Evolutionary conservation across 2,888 invertebrate species (phyloP), one percentile per base, ranked within the genome.

Genomic region (Platycheirus rosarum): DNA sequence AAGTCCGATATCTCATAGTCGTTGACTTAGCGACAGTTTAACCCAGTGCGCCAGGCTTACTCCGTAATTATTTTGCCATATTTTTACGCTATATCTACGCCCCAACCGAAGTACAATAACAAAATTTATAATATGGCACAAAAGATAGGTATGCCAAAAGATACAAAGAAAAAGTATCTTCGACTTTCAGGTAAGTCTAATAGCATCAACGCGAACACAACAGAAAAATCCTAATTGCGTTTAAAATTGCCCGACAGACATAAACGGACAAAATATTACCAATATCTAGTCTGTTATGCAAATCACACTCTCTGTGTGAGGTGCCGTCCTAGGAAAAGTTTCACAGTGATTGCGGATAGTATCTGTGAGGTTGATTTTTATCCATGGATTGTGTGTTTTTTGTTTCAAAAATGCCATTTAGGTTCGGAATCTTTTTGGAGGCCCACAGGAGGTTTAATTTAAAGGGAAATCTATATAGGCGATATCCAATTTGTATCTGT

Each of bases 211-310:
- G 2, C 23, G 51, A 49, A 37, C 37, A 77, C 49, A 68, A 40
- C 55, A 77, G 76, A 70, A 65, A 82, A 82, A 82, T 77, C 82
- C 82, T 82, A 82, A 77, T 82, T 82, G 82, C 82, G 82, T 82
- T 82, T 68, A 77, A 82, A 82, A 82, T 82, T 77, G 77, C 82
- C 71, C 68, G 82, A 82, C 77, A 77, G 77, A 76, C 82, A 82
- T 82, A 76, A 82, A 71, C 77, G 77, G 77, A 77, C 82, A 77
- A 82, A 82, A 77, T 82, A 82, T 82, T 82, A 57, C 77, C 73
- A 82, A 77, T 32, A 23, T 23, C 2, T 71, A 66, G 82, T 68
- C 68, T 82, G 82, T 77, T 82, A 63, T 82, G 76, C 80, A 76
- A 82, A 82, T 80, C 76, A 18, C 60, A 44, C 55, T 35, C 2